These are phyloP conservation scores for Pristionchus exspectatus DNA, from an alignment of 2,888 invertebrate species.

Conservation along the genomic window DNA sequence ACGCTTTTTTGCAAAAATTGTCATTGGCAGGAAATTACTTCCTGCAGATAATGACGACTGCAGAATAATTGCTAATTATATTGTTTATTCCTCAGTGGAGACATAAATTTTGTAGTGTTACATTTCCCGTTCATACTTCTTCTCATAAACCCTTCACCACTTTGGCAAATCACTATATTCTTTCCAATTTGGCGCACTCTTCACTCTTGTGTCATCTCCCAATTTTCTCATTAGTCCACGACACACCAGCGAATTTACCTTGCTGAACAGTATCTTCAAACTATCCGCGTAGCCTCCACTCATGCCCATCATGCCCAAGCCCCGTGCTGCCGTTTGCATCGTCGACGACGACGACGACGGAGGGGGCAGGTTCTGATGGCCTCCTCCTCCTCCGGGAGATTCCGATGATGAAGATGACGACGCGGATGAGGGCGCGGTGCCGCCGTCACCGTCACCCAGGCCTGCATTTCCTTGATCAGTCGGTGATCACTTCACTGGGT, in stretches of 20 bases:
- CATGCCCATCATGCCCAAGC: conserved; percentile 29
- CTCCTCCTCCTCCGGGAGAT: neutral
- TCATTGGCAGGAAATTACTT: too few relatives aligned
- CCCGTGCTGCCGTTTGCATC: neutral
- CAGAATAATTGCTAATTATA: too few relatives aligned
- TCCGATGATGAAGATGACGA: neutral
- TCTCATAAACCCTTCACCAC: too few relatives aligned
- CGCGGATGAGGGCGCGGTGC: neutral
- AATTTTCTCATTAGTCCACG: neutral
- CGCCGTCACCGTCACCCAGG: conserved; percentile 13
- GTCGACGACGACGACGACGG: neutral
- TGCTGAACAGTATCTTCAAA: conserved; percentile 36
- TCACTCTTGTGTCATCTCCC: neutral
- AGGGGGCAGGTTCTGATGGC: neutral
- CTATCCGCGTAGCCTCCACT: conserved; percentile 35
- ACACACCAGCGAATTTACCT: neutral
- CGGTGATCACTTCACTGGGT: neutral
- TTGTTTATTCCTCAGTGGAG: too few relatives aligned
- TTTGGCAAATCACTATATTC: too few relatives aligned
- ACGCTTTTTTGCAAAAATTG: too few relatives aligned
- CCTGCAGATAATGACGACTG: too few relatives aligned
- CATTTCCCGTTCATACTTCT: too few relatives aligned
- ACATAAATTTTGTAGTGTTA: too few relatives aligned
- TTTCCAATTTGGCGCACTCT: neutral
- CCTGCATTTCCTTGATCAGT: conserved; percentile 12